Evolutionary conservation across 2,888 invertebrate species (phyloP).

Genomic region (Dexiosoma caninum): DNA sequence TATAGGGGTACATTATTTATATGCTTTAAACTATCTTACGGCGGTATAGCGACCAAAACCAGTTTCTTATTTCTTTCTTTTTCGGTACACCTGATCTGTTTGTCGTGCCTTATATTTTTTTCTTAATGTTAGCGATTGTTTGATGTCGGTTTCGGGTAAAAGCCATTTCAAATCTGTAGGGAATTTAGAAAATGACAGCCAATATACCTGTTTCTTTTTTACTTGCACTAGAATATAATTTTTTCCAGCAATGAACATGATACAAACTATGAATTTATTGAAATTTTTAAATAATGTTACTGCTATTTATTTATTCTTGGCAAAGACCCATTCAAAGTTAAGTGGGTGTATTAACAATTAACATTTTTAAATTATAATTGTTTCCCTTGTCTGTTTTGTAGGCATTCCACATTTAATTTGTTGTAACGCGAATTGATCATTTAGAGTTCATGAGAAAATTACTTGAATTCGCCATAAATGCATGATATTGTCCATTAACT

Average conservation of each 20-base stretch:
- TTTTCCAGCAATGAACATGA: conserved; percentile 1
- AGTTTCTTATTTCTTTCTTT: conserved; percentile 17
- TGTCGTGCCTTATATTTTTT: conserved; percentile 50
- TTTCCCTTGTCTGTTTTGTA: conserved; percentile 33
- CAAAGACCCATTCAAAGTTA: neutral
- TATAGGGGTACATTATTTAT: no score
- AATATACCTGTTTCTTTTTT: conserved; percentile 47
- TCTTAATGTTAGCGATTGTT: conserved; percentile 44
- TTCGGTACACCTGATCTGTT: conserved; percentile 60
- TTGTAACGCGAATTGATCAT: neutral
- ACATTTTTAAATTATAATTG: conserved; percentile 35
- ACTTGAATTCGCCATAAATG: no score
- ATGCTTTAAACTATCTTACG: conserved; percentile 26
- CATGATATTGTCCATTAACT: no score
- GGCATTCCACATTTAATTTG: conserved; percentile 31
- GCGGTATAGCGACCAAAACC: conserved; percentile 31
- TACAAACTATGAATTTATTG: conserved; percentile 48
- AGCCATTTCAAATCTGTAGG: conserved; percentile 57
- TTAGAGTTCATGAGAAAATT: no score
- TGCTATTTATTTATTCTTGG: neutral
- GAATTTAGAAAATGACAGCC: conserved; percentile 62
- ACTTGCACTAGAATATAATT: conserved; percentile 9
- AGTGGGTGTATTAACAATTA: conserved; percentile 53
- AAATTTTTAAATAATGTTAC: neutral
- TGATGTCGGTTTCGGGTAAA: conserved; percentile 59